Evolutionary conservation across 2,888 invertebrate species (phyloP).

Genomic region (Drosophila borborema): DNA sequence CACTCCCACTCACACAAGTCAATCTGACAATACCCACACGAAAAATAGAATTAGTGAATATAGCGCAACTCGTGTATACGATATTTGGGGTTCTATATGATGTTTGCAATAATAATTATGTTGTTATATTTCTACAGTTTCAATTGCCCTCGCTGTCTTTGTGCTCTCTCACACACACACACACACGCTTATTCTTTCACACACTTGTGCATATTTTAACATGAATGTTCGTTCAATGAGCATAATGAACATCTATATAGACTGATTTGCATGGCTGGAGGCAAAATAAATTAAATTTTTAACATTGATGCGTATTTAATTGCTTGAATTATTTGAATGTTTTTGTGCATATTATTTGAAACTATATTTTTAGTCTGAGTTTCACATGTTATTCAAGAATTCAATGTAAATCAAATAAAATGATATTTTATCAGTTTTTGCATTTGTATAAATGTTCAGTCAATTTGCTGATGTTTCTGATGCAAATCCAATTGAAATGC

Average conservation of each 20-base stretch:
- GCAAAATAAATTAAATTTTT: constrained; percentile 30
- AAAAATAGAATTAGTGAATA: background rate
- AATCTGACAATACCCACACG: too few species aligned
- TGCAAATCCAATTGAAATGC: constrained; percentile 3
- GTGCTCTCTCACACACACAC: background rate
- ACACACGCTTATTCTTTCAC: background rate
- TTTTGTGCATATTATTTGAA: background rate
- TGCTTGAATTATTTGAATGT: constrained; percentile 36
- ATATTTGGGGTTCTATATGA: background rate
- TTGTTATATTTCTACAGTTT: background rate
- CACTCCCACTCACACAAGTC: background rate
- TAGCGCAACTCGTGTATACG: background rate
- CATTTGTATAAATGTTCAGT: background rate
- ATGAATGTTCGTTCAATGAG: background rate
- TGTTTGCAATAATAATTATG: background rate
- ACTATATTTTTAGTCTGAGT: background rate
- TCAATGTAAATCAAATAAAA: background rate
- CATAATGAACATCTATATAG: constrained; percentile 1
- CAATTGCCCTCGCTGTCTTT: background rate
- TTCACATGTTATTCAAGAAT: constrained; percentile 1
- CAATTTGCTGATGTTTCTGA: background rate
- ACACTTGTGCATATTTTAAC: background rate
- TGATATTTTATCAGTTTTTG: background rate
- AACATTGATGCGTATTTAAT: constrained; percentile 54
- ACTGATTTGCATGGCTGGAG: background rate